Base-by-base conservation (phyloP, 2,888 invertebrate species). In the Ormyrus thymus region DNA sequence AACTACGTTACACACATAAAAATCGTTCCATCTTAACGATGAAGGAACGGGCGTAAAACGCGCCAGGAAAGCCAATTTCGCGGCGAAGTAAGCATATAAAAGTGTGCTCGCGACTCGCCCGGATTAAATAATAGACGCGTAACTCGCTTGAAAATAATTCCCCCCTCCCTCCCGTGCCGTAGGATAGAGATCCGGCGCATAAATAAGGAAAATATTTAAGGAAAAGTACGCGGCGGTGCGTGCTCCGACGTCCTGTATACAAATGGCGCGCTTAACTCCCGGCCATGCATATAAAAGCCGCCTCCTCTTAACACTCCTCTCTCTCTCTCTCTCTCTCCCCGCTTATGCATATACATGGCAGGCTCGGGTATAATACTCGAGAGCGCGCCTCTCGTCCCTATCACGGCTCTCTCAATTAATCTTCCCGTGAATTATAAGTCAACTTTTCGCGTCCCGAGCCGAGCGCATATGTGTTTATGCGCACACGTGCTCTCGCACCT, bases 361-460 rank as follows among this genome's bases (percentile, higher is more conserved):
- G n/a, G 64, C 64, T 29, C 29, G 29, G 29, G 29, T 29, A 29
- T 29, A 29, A 29, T 29, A 29, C 29, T 4, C 29, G 29, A 29
- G 29, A 29, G 29, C 29, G 29, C 29, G 29, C 29, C 29, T 29
- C 29, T 29, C 29, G 29, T 29, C 4, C 29, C 29, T 29, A 29
- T 29, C 29, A 65, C 13, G 48, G 50, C 11, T 43, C 68, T 74
- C 71, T 71, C 65, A 71, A 79, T 79, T 79, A 79, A 79, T 79
- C 79, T 61, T 11, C 29, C 43, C 50, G 71, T 55, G 75, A 75
- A 71, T 79, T 73, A 81, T 76, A 81, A 80, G 80, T 61, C 51
- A 50, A 70, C 70, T 72, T 76, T 71, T 62, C 43, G 48, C 29
- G 11, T 29, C 29, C 29, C 10, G 46, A 56, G 11, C 61, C 46